Evolutionary conservation across 2,113 vertebrate species (phyloP), one percentile per base, ranked within the genome.

Genomic region (Rhea americana): DNA sequence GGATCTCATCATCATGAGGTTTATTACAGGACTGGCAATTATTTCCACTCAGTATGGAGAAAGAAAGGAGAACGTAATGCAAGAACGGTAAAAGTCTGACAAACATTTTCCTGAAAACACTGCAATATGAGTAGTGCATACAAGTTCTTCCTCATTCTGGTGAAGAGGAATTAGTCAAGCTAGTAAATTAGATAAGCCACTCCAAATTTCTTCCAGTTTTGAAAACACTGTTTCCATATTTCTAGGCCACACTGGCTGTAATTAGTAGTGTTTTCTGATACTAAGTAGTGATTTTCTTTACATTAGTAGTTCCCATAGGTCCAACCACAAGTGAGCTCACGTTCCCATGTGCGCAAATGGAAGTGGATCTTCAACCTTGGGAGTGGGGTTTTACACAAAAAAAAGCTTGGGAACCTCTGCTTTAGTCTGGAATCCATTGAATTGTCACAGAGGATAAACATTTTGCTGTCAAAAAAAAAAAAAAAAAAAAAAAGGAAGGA

Each of bases 211-310:
- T 81, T 85, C 43, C 30, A 41, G 5, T 76, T 91, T 28, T 63
- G 51, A 91, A 35, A 35, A 51, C 10, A 63, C 55, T 56, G 26
- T 61, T 83, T 85, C 67, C 75, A 71, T 82, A 90, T 13, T 82
- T 65, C 9, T 66, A 70, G 63, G 51, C 53, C 15, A 63, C 28
- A 47, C 9, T 58, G 5, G 6, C 50, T 32, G 4, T 30, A 77
- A 77, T 87, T 92, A 32, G 6, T 14, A 16, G 4, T 66, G 12
- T 70, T 93, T 70, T 50, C 58, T 1, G 2, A 82, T 28, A 75
- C 47, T 77, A 90, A 85, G 55, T n/a, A 16, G 12, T 58, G 41
- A 71, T 77, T 87, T 87, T 80, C 55, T 89, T 90, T 93, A 85
- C 47, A 43, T 78, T 84, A 83, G 50, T 19, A 63, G 71, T 91